These are phyloP conservation scores for Drosophila nikananu DNA, from an alignment of 1,140 invertebrate genomes.

Conservation along the genomic window DNA sequence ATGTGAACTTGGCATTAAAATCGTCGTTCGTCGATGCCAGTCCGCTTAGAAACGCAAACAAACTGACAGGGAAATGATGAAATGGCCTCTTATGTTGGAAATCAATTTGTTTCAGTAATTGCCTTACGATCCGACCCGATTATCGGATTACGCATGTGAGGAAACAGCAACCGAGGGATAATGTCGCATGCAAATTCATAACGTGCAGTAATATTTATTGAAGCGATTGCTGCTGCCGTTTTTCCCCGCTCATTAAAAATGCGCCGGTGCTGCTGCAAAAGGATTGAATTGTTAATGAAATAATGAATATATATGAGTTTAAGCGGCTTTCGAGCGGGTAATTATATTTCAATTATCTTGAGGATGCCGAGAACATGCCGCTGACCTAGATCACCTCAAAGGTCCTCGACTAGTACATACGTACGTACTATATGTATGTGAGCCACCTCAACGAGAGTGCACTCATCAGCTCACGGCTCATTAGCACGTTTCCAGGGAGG, in stretches of 20 bases:
- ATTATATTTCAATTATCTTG: constrained; percentile 72
- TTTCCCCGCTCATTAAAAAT: constrained; percentile 51
- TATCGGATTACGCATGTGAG: constrained; percentile 58
- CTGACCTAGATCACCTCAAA: constrained; percentile 48
- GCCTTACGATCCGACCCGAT: constrained; percentile 15
- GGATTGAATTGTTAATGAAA: constrained; percentile 52
- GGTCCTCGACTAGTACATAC: constrained; percentile 11
- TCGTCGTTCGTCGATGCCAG: neutral
- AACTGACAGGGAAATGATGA: neutral
- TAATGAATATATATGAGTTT: constrained; percentile 55
- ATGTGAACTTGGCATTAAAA: constrained; percentile 49
- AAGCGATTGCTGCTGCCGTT: constrained; percentile 9
- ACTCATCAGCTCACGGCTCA: constrained; percentile 68
- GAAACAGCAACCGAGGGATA: constrained; percentile 23
- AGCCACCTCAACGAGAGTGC: constrained; percentile 20
- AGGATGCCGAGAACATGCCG: neutral
- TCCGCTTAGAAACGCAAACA: constrained; percentile 7
- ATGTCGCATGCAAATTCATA: constrained; percentile 41
- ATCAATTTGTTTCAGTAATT: constrained; percentile 40
- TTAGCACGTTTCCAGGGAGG: constrained; percentile 56
- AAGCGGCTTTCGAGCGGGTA: constrained; percentile 52
- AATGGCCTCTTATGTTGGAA: constrained; percentile 26
- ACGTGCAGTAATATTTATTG: constrained; percentile 50
- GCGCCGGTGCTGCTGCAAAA: constrained; percentile 38
- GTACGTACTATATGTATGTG: neutral